These are phyloP conservation scores for Plodia interpunctella DNA, from an alignment of 1,140 invertebrate species.

Conservation along the genomic window DNA sequence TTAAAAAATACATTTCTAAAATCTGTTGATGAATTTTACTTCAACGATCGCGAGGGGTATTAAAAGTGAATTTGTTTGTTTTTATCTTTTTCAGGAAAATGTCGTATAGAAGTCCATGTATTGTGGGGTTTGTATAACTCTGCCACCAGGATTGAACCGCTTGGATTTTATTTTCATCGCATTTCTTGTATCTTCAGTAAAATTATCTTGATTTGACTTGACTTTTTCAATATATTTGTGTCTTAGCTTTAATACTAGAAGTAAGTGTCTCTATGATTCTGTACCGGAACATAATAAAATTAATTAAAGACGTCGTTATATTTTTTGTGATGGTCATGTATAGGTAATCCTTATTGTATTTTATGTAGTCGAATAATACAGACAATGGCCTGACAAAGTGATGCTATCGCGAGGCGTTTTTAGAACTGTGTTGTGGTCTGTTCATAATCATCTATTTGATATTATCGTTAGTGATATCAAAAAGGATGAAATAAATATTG, in stretches of 20 bases:
- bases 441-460: background rate
- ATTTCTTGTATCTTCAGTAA: slow-evolving; percentile 1
- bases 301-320: slow-evolving; percentile 16
- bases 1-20: no score
- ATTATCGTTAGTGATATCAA: background rate
- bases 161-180: slow-evolving; percentile 15
- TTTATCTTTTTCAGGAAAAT: slow-evolving; percentile 67
- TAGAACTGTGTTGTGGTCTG: background rate
- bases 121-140: slow-evolving; percentile 41
- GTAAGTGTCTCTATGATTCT: slow-evolving; percentile 44
- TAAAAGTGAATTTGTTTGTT: slow-evolving; percentile 35
- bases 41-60: background rate
- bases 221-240: slow-evolving; percentile 24
- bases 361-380: background rate
- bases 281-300: slow-evolving; percentile 36
- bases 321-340: background rate
- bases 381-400: background rate
- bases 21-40: no score
- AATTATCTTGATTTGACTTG: background rate
- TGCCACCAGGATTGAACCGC: slow-evolving; percentile 40
- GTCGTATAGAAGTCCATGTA: slow-evolving; percentile 61
- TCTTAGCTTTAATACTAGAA: slow-evolving; percentile 34
- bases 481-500: no score
- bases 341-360: background rate
- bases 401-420: background rate